These are phyloP conservation scores for Ceratosolen solmsi DNA, from an alignment of 1,140 invertebrate genomes.

Conservation along the genomic window DNA sequence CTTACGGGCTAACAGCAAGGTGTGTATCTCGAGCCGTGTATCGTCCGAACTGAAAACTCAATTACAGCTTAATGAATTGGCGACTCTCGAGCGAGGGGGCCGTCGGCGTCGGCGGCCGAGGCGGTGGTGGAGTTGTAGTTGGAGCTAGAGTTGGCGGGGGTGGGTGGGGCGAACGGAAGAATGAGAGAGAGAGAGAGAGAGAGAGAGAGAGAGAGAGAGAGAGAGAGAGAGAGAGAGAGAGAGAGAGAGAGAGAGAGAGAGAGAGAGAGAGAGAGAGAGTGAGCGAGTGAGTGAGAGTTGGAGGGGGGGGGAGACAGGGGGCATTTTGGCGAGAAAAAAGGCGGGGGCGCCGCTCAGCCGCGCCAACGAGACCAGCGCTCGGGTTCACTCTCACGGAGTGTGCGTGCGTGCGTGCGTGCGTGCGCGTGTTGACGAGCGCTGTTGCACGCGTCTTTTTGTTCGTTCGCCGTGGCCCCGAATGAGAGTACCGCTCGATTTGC, in stretches of 20 bases:
- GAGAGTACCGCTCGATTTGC: neutral
- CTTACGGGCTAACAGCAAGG: conserved; percentile 21
- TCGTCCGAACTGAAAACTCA: conserved; percentile 57
- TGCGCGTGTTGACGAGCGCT: neutral
- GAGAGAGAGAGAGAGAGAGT: no score
- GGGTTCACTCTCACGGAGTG: neutral
- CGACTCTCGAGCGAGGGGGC: neutral
- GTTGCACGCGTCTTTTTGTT: neutral
- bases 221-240: no score
- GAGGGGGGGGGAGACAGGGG: neutral
- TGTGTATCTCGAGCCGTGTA: conserved; percentile 53
- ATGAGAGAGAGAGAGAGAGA: neutral
- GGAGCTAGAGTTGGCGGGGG: no score
- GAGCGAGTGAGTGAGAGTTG: no score
- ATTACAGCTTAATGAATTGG: conserved; percentile 60
- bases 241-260: no score
- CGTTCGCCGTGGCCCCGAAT: no score
- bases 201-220: no score
- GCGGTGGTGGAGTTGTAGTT: no score
- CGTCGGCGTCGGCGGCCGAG: neutral
- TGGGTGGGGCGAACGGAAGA: no score
- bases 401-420: neutral
- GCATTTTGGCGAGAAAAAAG: neutral
- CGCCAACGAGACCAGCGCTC: neutral
- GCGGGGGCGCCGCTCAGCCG: conserved; percentile 1